Base-by-base conservation (phyloP, 1,140 invertebrate species). In the Trichonephila inaurata region DNA sequence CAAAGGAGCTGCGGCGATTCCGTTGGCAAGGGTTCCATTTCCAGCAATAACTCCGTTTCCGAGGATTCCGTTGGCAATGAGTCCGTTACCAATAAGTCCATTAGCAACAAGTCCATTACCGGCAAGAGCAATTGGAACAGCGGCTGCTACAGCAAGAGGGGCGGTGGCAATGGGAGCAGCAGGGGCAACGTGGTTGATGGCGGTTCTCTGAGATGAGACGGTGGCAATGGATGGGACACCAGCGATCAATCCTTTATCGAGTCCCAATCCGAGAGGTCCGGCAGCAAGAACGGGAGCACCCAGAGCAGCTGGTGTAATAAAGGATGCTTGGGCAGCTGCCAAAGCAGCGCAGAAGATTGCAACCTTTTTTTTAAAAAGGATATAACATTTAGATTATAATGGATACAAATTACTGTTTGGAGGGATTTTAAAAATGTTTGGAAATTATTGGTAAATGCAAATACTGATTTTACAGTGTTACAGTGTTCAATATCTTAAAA, bases 321-420 rank as follows among this genome's bases (percentile, higher is more conserved):
- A 44, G 81, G 81, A 83, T n/a, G 81, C 40, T 21, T 58, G 81
- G 44, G 81, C 81, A 51, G 81, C 81, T 83, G 81, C 81, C 33
- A 83, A n/a, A n/a, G 81, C 81, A 83, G 81, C 44, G 81, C 81
- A 83, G 81, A 83, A 83, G 21, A 83, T 83, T 19, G 58, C 21
- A 44, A 83, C n/a, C 82, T 83, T 14, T 51, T 40, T 1, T 51
- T 40, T 1, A 40, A 40, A 40, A 40, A 40, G 33, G 2, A 40
- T 2, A 40, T 3, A 40, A 40, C 2, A 40, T 3, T 40, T 40
- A 28, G 33, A 40, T 40, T 40, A 40, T 3, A 40, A 1, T 40
- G 33, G 33, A 40, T 40, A 4, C 33, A 40, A 40, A 40, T 40
- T 40, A 28, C 28, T 28, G 0, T 28, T 28, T 28, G 28, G 28